phyloP scores from a whole-genome alignment of 2,797 vertebrate species.

The Gambusia yucatana region DNA sequence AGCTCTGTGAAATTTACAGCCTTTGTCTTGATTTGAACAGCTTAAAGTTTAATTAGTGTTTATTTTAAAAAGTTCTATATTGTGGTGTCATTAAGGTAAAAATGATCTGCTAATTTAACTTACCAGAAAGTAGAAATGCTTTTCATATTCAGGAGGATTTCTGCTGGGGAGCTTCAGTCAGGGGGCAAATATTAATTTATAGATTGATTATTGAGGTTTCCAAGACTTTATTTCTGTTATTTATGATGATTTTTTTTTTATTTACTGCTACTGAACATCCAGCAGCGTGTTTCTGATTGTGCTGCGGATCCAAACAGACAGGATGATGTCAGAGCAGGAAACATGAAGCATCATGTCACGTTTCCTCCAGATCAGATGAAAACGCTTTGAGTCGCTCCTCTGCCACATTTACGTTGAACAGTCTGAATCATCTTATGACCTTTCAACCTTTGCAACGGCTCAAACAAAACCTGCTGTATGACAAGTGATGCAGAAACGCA shows the following conservation, averaged over 20 bases:
- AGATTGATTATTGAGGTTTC: not conserved
- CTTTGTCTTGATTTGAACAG: slow-evolving; percentile 47
- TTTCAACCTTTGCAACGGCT: not conserved
- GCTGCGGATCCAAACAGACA: not conserved
- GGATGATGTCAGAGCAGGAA: too few species aligned
- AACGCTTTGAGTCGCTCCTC: too few species aligned
- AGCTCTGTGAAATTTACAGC: slow-evolving; percentile 35
- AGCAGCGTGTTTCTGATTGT: not conserved
- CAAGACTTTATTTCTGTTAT: not conserved
- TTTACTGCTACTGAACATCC: not conserved
- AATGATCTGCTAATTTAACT: slow-evolving; percentile 31
- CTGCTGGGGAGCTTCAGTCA: not conserved
- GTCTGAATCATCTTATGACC: not conserved
- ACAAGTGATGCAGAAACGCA: not conserved
- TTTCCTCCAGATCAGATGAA: too few species aligned
- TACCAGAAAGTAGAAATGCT: slow-evolving; percentile 19
- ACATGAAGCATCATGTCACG: too few species aligned
- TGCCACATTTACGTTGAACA: too few species aligned
- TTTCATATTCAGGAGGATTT: slow-evolving; percentile 21
- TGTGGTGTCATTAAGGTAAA: slow-evolving; percentile 33
- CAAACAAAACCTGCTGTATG: not conserved
- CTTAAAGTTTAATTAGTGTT: slow-evolving; percentile 58
- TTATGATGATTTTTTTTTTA: not conserved
- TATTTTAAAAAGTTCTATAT: slow-evolving; percentile 35
- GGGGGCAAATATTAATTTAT: not conserved